These are phyloP conservation scores for Cheilosia pagana DNA, from an alignment of 2,888 invertebrate species.

Conservation along the genomic window DNA sequence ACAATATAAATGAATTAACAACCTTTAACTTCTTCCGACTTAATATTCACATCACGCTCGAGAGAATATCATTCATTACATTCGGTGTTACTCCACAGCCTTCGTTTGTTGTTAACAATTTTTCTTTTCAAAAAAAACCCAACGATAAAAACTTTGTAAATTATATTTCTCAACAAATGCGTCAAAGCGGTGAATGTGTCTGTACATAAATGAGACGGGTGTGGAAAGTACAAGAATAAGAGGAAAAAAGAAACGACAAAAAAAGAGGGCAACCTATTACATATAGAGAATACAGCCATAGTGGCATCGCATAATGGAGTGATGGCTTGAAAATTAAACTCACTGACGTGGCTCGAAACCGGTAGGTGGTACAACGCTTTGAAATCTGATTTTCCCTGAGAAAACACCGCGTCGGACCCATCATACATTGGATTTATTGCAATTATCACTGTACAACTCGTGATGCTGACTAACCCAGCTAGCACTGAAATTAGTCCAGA, in stretches of 20 bases:
- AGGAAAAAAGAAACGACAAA: constrained; percentile 1
- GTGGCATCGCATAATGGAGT: neutral
- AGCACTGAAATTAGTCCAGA: constrained; percentile 1
- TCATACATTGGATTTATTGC: constrained; percentile 17
- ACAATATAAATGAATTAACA: neutral
- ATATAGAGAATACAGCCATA: constrained; percentile 6
- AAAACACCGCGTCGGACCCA: constrained; percentile 12
- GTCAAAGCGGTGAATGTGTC: neutral
- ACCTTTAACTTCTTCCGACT: neutral
- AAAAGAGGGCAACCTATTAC: constrained; percentile 19
- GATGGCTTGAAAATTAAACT: constrained; percentile 21
- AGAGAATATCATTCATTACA: constrained; percentile 9
- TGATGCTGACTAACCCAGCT: constrained; percentile 47
- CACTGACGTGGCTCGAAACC: constrained; percentile 72
- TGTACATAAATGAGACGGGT: constrained; percentile 1
- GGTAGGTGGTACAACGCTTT: constrained; percentile 23
- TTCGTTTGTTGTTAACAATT: constrained; percentile 2
- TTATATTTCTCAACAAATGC: neutral
- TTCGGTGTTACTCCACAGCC: constrained; percentile 5
- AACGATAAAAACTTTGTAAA: constrained; percentile 21
- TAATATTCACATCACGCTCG: constrained; percentile 29
- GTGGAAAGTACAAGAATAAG: constrained; percentile 23
- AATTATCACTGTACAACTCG: constrained; percentile 34
- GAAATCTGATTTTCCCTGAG: constrained; percentile 8
- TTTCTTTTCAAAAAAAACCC: constrained; percentile 1